Evolutionary conservation across 2,113 vertebrate genomes (phyloP).

Genomic region (Heptranchias perlo): DNA sequence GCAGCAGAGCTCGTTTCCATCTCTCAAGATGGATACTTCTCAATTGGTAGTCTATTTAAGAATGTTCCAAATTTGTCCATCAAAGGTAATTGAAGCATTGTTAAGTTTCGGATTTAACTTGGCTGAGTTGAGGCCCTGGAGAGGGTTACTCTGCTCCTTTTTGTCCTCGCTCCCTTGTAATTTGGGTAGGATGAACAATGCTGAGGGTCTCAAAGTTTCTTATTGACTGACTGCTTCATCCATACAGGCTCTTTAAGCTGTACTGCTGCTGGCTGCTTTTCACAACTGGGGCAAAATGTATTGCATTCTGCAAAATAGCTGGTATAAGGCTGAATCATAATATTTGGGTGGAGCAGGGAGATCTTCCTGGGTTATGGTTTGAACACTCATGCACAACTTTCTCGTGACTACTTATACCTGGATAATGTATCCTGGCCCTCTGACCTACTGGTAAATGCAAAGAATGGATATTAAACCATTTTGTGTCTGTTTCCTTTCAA

Average conservation of each 20-base stretch:
- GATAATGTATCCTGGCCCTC: neutral
- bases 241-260: neutral
- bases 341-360: neutral
- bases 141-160: neutral
- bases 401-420: neutral
- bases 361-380: neutral
- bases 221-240: neutral
- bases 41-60: neutral
- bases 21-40: neutral
- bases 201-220: neutral
- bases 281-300: neutral
- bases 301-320: neutral
- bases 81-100: neutral
- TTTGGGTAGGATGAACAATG: neutral
- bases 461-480: neutral
- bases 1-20: neutral
- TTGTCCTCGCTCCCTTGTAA: neutral
- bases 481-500: neutral
- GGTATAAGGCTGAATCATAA: neutral
- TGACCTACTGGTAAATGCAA: neutral
- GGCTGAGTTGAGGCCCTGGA: neutral
- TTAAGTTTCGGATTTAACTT: neutral
- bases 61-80: neutral
- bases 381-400: neutral
- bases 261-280: neutral